Conservation (phyloP, 2,113 vertebrate species). For the Philantomba maxwellii region DNA sequence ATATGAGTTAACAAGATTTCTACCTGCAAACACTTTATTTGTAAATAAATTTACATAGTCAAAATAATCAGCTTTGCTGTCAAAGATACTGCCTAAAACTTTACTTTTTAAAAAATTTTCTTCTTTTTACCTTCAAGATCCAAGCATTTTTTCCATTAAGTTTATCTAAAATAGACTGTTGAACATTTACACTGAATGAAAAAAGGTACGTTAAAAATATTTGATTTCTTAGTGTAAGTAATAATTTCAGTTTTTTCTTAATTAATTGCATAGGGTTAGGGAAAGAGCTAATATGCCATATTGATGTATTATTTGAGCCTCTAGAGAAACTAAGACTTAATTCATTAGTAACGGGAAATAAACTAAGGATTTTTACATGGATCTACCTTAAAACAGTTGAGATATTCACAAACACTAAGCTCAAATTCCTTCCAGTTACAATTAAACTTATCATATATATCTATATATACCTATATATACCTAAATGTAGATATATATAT, state of each 20-base stretch:
- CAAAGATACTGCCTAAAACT: background rate
- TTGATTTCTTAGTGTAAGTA: background rate
- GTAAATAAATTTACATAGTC: background rate
- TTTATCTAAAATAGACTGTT: background rate
- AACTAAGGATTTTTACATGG: background rate
- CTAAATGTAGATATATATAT: background rate
- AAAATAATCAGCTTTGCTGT: background rate
- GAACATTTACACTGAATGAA: background rate
- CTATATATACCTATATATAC: background rate
- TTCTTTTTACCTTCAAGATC: background rate
- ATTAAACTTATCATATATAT: background rate
- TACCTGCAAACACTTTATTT: background rate
- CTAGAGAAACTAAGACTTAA: background rate
- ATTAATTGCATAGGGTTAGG: background rate
- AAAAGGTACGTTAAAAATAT: background rate
- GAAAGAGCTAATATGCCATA: background rate
- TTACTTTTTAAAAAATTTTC: background rate
- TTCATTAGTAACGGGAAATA: background rate
- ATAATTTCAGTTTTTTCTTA: background rate
- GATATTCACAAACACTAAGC: background rate
- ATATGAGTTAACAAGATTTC: background rate
- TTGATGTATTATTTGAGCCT: background rate
- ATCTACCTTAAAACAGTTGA: background rate
- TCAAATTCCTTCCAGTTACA: background rate
- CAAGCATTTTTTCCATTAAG: background rate